Evolutionary conservation across 1,140 invertebrate species (phyloP).

Genomic region (Lepidostoma basale): DNA sequence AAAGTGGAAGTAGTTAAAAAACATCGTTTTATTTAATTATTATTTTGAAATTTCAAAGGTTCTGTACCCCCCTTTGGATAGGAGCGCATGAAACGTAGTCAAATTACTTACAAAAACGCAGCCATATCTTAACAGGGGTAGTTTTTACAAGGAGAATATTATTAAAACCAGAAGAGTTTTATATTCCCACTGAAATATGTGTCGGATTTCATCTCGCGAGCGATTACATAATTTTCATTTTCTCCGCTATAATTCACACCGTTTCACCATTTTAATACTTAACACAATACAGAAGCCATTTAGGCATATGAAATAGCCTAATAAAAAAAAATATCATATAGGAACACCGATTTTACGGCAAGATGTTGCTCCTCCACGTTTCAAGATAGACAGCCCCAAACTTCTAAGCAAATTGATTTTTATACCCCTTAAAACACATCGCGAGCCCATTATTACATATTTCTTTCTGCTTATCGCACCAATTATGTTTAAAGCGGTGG

Average conservation of each 20-base stretch:
- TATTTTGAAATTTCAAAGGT: neutral
- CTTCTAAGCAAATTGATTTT: too few relatives aligned
- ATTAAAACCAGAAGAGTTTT: constrained; percentile 20
- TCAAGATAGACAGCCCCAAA: too few relatives aligned
- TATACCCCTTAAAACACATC: too few relatives aligned
- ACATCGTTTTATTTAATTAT: neutral
- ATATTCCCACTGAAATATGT: constrained; percentile 13
- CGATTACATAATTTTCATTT: too few relatives aligned
- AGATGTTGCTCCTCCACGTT: too few relatives aligned
- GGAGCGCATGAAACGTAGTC: constrained; percentile 30
- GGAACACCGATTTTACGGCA: too few relatives aligned
- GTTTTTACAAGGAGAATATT: constrained; percentile 29
- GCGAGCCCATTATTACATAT: too few relatives aligned
- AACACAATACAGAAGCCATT: neutral
- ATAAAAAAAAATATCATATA: too few relatives aligned
- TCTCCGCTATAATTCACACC: too few relatives aligned
- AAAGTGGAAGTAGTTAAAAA: too few relatives aligned
- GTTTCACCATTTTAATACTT: neutral
- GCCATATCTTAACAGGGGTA: constrained; percentile 25
- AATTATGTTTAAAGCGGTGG: too few relatives aligned
- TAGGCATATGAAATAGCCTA: neutral
- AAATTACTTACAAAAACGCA: constrained; percentile 38
- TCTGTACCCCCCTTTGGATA: neutral
- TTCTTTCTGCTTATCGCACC: too few relatives aligned
- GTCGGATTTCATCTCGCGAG: neutral